Percentiles rank a stretch among this genome's conserved stretches.
Evolutionary conservation across 2,113 vertebrate genomes (phyloP).

Genomic region (Otus sunia): DNA sequence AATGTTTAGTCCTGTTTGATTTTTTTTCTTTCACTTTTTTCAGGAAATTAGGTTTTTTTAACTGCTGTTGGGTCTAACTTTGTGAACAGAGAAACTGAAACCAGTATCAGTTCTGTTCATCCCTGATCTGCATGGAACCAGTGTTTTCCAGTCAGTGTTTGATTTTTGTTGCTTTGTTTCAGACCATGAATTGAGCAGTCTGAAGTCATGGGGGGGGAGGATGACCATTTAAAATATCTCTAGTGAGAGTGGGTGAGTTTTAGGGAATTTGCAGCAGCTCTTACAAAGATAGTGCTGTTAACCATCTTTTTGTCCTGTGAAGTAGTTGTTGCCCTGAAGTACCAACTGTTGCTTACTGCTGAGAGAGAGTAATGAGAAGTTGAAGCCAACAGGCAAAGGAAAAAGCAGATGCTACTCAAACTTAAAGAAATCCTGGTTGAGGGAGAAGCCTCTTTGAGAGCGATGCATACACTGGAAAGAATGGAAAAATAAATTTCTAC

Average conservation of each 20-base stretch:
- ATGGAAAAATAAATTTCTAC: not conserved
- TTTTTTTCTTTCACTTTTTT: not conserved
- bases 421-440: not conserved
- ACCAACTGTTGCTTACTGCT: not conserved
- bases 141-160: accelerated
- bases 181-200: not conserved
- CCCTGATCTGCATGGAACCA: not conserved
- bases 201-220: not conserved
- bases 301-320: not conserved
- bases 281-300: not conserved
- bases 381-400: not conserved
- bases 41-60: not conserved
- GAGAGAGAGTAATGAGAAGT: not conserved
- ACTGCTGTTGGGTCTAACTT: not conserved
- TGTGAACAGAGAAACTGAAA: no score
- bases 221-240: not conserved
- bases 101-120: not conserved
- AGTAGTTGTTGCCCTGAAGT: not conserved
- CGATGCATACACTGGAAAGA: not conserved
- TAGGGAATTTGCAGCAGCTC: not conserved
- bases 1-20: not conserved
- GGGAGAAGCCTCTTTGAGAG: not conserved
- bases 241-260: not conserved
- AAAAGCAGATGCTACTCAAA: not conserved
- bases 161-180: not conserved